Evolutionary conservation across 2,888 invertebrate genomes (phyloP).

Genomic region (Hypercompe scribonia): DNA sequence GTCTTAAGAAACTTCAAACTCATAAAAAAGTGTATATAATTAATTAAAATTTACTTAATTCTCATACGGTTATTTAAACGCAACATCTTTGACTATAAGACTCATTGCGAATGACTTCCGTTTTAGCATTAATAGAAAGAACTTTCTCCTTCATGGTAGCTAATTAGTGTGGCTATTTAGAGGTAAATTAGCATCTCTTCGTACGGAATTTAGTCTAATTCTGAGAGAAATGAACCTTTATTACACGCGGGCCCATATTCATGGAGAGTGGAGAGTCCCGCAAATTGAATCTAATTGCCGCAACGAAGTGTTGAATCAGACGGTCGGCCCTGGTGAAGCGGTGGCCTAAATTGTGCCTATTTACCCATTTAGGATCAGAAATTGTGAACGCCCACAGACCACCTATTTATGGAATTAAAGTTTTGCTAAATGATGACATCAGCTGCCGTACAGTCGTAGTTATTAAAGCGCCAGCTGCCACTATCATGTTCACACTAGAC

Average conservation of each 20-base stretch:
- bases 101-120: conserved; percentile 37
- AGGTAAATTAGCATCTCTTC: conserved; percentile 58
- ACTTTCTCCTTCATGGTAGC: conserved; percentile 53
- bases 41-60: conserved; percentile 23
- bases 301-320: conserved; percentile 85
- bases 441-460: conserved; percentile 50
- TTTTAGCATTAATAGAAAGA: conserved; percentile 38
- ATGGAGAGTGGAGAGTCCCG: conserved; percentile 71
- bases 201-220: conserved; percentile 66
- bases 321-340: conserved; percentile 65
- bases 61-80: conserved; percentile 17
- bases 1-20: conserved; percentile 69
- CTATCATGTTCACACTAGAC: conserved; percentile 43
- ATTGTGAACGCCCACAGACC: conserved; percentile 77
- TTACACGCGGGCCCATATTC: conserved; percentile 72
- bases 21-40: conserved; percentile 17
- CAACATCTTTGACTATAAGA: conserved; percentile 26
- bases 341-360: conserved; percentile 82
- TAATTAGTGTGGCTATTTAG: conserved; percentile 59
- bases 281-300: conserved; percentile 86
- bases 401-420: conserved; percentile 75
- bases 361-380: conserved; percentile 80
- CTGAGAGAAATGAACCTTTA: conserved; percentile 75
- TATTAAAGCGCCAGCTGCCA: conserved; percentile 50
- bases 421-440: conserved; percentile 68